A percentile compares a stretch with the other conserved stretches of the same genome.
These are phyloP conservation scores for Ellobius talpinus DNA, from an alignment of 2,113 vertebrate species.

Conservation along the genomic window DNA sequence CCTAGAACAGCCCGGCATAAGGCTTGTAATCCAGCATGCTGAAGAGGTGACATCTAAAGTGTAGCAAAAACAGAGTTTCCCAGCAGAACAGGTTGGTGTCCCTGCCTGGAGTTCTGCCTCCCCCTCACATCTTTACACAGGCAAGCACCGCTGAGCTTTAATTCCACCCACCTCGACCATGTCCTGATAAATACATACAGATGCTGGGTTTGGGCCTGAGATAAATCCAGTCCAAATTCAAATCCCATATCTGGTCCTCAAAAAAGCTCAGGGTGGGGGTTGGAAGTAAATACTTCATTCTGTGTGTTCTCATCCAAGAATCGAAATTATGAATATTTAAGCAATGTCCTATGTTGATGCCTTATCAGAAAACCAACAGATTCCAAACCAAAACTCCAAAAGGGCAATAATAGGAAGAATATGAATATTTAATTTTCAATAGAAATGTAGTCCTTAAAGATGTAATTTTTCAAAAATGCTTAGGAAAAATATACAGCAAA, in stretches of 20 bases:
- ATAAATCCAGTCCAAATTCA: neutral
- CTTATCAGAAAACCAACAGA: neutral
- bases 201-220: neutral
- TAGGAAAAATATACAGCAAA: neutral
- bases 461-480: neutral
- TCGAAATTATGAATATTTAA: conserved; percentile 48
- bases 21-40: neutral
- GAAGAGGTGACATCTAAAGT: neutral
- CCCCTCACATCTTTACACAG: neutral
- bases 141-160: neutral
- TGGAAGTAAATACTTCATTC: neutral
- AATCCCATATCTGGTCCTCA: neutral
- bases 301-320: neutral
- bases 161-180: neutral
- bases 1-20: neutral
- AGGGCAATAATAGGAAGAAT: neutral
- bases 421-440: neutral
- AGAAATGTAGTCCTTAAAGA: neutral
- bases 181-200: neutral
- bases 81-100: neutral
- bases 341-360: neutral
- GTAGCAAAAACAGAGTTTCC: neutral
- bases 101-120: neutral
- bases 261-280: neutral
- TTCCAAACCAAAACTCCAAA: neutral